Evolutionary conservation across 2,888 invertebrate genomes (phyloP).

Genomic region (Sturmia bella): DNA sequence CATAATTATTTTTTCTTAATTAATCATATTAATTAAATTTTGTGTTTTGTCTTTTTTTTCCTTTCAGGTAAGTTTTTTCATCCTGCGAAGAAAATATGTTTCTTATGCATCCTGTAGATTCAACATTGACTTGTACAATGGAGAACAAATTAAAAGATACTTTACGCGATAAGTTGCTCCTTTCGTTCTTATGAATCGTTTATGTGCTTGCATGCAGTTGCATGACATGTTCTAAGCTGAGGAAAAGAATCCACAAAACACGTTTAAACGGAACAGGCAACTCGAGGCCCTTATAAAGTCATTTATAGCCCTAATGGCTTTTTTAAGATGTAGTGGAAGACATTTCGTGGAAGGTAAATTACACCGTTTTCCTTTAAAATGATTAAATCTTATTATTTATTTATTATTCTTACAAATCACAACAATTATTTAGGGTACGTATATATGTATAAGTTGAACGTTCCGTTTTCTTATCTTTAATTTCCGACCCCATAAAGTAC

Average conservation of each 20-base stretch:
- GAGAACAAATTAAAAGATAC: constrained; percentile 2
- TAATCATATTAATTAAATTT: constrained; percentile 66
- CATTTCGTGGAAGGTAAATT: constrained; percentile 35
- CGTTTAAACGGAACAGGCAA: constrained; percentile 37
- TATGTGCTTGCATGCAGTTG: constrained; percentile 13
- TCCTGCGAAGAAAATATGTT: neutral
- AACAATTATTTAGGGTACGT: too few species aligned
- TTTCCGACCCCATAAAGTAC: too few species aligned
- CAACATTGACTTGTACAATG: neutral
- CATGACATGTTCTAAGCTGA: constrained; percentile 12
- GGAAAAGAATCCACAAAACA: neutral
- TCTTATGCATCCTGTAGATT: constrained; percentile 16
- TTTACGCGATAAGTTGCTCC: constrained; percentile 42
- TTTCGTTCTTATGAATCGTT: constrained; percentile 39
- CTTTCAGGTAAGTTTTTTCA: constrained; percentile 68
- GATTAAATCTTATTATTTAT: neutral
- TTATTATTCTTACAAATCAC: too few species aligned
- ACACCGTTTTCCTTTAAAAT: constrained; percentile 37
- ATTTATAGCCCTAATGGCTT: constrained; percentile 53
- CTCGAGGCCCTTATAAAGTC: constrained; percentile 44
- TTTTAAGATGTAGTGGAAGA: constrained; percentile 39
- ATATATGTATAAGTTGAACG: too few species aligned
- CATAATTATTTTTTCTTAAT: constrained; percentile 60
- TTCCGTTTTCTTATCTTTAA: too few species aligned
- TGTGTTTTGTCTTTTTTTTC: constrained; percentile 18